Evolutionary conservation across 2,113 vertebrate species (phyloP).

Genomic region (Gnathonemus longibarbis): DNA sequence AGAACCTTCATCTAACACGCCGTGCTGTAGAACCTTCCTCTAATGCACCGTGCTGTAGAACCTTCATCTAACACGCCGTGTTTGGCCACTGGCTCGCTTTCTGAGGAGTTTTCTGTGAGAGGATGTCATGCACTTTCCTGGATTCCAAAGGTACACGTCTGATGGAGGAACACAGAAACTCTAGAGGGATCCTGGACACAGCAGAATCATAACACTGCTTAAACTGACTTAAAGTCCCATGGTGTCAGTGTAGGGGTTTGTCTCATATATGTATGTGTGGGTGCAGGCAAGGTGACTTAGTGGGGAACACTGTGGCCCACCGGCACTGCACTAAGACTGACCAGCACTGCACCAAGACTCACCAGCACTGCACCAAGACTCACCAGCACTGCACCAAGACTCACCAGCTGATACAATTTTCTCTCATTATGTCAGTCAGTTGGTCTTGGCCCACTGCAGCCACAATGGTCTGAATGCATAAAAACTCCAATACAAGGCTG

Average conservation of each 20-base stretch:
- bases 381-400: no score
- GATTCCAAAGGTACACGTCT: not conserved
- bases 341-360: no score
- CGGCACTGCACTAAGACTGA: not conserved
- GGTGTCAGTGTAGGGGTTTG: not conserved
- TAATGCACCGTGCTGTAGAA: no score
- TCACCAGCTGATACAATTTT: no score
- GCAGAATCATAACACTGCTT: not conserved
- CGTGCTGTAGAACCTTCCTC: no score
- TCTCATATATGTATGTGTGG: not conserved
- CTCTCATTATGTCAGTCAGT: not conserved
- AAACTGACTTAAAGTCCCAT: not conserved
- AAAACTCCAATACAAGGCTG: not conserved
- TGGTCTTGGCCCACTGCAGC: not conserved
- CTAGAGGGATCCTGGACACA: not conserved
- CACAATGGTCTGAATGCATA: not conserved
- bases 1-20: constrained; percentile 2
- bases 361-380: no score
- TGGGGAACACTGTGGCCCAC: not conserved
- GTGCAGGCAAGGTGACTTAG: not conserved
- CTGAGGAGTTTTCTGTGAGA: not conserved
- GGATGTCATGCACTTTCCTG: not conserved
- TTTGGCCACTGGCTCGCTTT: not conserved
- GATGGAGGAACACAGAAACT: not conserved
- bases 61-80: not conserved